Percentiles rank a stretch among this genome's conserved stretches.
Conservation (phyloP, 2,888 invertebrate species). For the Glaucopsyche alexis region DNA sequence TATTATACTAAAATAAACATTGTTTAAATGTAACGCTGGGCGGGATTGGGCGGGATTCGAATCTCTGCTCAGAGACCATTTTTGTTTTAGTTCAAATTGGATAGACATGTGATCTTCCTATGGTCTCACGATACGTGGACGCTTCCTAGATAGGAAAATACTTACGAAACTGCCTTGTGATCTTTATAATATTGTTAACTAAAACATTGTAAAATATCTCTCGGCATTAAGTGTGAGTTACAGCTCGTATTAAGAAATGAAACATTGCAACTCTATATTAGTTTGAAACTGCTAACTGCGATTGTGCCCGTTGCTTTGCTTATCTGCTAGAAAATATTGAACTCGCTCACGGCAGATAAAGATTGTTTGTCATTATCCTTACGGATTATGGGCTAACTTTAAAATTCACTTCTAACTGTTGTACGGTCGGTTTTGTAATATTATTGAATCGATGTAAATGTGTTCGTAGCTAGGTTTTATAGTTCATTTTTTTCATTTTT, state of each 20-base stretch:
- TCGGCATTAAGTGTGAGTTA: conserved; percentile 13
- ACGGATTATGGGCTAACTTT: conserved; percentile 30
- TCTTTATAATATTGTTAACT: background rate
- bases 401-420: conserved; percentile 25
- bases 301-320: conserved; percentile 39
- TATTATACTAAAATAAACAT: too few relatives aligned
- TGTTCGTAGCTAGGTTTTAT: too few relatives aligned
- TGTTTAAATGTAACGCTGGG: too few relatives aligned
- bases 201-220: background rate
- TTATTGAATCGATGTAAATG: background rate
- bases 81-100: too few relatives aligned
- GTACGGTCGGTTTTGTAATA: conserved; percentile 6
- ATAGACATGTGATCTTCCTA: too few relatives aligned
- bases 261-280: conserved; percentile 40
- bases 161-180: background rate
- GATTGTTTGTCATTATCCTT: conserved; percentile 32
- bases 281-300: conserved; percentile 44
- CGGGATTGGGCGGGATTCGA: too few relatives aligned
- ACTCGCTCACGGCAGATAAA: conserved; percentile 37
- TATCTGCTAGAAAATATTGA: conserved; percentile 41
- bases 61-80: too few relatives aligned
- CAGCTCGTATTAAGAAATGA: conserved; percentile 12
- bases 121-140: too few relatives aligned
- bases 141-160: too few relatives aligned
- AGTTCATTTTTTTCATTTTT: too few relatives aligned